phyloP scores from a whole-genome alignment of 2,888 invertebrate genomes.

The Phorcus lineatus region DNA sequence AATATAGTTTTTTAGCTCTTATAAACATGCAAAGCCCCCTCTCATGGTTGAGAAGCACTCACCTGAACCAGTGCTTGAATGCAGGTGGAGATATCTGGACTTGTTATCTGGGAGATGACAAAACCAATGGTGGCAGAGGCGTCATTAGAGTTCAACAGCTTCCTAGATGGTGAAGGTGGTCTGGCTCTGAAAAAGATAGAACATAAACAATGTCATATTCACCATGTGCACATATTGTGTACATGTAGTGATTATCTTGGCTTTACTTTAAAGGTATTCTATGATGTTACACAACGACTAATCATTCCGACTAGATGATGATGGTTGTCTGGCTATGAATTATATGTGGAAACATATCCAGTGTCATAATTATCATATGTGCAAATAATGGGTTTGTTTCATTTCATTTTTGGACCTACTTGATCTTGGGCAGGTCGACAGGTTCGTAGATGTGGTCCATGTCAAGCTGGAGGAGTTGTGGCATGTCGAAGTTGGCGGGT shows the following conservation, averaged over 20 bases:
- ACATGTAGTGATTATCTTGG: too few species aligned
- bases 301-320: constrained; percentile 63
- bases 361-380: too few species aligned
- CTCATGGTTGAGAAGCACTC: too few species aligned
- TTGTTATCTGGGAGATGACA: constrained; percentile 81
- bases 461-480: constrained; percentile 57
- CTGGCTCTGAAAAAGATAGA: constrained; percentile 42
- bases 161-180: constrained; percentile 64
- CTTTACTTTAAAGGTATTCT: too few species aligned
- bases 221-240: too few species aligned
- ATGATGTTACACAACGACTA: too few species aligned
- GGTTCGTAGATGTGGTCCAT: constrained; percentile 58
- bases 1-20: too few species aligned
- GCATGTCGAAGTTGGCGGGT: constrained; percentile 67
- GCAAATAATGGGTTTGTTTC: too few species aligned
- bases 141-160: constrained; percentile 66
- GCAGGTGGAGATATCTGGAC: constrained; percentile 80
- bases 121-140: constrained; percentile 76
- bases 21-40: too few species aligned
- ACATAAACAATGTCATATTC: background rate
- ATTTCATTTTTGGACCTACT: constrained; percentile 36
- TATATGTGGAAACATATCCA: background rate
- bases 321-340: constrained; percentile 59
- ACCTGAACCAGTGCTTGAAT: constrained; percentile 81
- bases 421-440: constrained; percentile 56